Evolutionary conservation across 2,888 invertebrate species (phyloP), one percentile per base, ranked within the genome.

Genomic region (Nomada flava): DNA sequence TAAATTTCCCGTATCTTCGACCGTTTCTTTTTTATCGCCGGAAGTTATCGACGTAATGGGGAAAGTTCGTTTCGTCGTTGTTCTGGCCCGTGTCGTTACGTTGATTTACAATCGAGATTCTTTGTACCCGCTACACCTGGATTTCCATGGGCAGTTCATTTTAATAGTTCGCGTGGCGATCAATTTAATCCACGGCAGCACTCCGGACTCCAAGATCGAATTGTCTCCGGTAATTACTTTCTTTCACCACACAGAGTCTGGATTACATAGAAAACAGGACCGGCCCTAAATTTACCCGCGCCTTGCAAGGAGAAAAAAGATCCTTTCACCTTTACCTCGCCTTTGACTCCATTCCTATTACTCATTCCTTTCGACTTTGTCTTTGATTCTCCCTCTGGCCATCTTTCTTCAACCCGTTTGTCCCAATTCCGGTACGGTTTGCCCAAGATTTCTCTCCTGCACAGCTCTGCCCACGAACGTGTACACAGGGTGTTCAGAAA

Each of bases 181-280:
- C 53, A 47, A 67, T 62, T 62, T 67, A 75, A 75, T 63, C 60
- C 62, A 47, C 20, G 63, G 36, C 76, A 63, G 76, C 26, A 50
- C 47, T 44, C 77, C 52, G 59, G 57, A 69, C 78, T 52, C 62
- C 68, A 63, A 60, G 53, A 76, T 76, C 71, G 62, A 68, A 80
- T 80, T 68, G 79, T 78, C 78, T 75, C 69, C 76, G 70, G 82
- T 85, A 85, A 83, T 83, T 86, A 82, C 87, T 83, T 87, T 86
- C 81, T 79, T 79, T 72, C 65, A 64, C 59, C 50, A 44, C 3
- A 53, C 3, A 1, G n/a, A 42, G 29, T 60, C 36, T 23, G 62
- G 77, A 74, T 74, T 68, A 74, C 44, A 36, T 67, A 52, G 50
- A 63, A 55, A 57, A 23, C 18, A 13, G n/a, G 18, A 7, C 9